Evolutionary conservation across 2,888 invertebrate species (phyloP).

Genomic region (Bimastos eiseni): DNA sequence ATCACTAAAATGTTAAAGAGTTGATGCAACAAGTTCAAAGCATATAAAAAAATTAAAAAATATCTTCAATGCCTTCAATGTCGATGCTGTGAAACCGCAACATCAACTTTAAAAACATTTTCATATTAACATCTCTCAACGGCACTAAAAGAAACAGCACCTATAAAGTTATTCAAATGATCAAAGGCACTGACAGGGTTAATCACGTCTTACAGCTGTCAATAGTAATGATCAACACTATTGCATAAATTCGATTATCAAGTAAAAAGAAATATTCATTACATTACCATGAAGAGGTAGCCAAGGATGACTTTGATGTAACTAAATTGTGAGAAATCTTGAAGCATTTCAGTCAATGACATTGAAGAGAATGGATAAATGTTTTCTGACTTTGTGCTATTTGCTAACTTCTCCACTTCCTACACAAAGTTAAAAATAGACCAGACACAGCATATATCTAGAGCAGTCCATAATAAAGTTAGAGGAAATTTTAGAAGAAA

Average conservation of each 20-base stretch:
- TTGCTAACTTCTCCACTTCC: conserved; percentile 33
- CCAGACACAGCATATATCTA: neutral
- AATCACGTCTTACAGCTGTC: neutral
- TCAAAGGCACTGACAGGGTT: neutral
- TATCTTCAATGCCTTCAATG: too few relatives aligned
- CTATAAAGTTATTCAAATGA: neutral
- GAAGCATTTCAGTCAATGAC: conserved; percentile 83
- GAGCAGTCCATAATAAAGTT: too few relatives aligned
- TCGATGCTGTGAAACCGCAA: too few relatives aligned
- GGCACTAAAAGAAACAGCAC: neutral
- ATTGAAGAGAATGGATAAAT: conserved; percentile 86
- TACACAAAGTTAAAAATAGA: neutral
- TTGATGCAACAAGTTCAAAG: too few relatives aligned
- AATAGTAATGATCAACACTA: neutral
- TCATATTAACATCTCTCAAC: neutral
- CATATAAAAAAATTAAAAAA: too few relatives aligned
- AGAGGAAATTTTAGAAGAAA: too few relatives aligned
- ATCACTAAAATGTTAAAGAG: too few relatives aligned
- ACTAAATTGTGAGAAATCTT: conserved; percentile 86
- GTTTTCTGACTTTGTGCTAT: conserved; percentile 70
- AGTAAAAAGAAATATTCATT: conserved; percentile 28
- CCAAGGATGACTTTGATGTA: conserved; percentile 81
- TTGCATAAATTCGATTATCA: neutral
- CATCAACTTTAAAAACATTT: neutral
- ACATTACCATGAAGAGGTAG: conserved; percentile 78